These are phyloP conservation scores for Microcebus ravelobensis DNA, from an alignment of 2,113 vertebrate species.

Conservation along the genomic window DNA sequence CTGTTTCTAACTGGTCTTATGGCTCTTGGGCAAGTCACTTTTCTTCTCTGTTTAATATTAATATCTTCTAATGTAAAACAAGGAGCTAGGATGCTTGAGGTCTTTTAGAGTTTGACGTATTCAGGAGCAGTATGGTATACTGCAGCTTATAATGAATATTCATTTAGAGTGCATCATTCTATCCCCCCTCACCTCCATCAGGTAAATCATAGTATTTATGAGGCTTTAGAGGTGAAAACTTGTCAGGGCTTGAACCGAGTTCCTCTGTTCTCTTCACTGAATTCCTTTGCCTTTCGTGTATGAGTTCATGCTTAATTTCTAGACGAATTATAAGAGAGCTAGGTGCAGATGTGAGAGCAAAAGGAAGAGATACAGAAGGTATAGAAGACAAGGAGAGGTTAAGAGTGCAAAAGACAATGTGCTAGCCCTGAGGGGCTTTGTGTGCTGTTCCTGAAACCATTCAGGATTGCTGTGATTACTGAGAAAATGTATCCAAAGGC, in stretches of 20 bases:
- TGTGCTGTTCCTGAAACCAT: not conserved
- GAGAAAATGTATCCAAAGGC: not conserved
- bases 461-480: not conserved
- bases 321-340: not conserved
- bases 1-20: not conserved
- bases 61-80: not conserved
- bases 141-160: not conserved
- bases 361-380: not conserved
- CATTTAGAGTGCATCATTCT: not conserved
- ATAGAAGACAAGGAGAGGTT: not conserved
- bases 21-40: not conserved
- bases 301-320: not conserved
- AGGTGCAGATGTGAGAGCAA: not conserved
- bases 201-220: not conserved
- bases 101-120: not conserved
- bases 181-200: not conserved
- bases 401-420: not conserved
- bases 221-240: not conserved
- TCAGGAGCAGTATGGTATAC: not conserved
- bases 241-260: not conserved
- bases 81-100: not conserved
- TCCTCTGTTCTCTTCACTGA: not conserved
- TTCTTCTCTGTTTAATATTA: slow-evolving; percentile 5
- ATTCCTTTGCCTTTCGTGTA: not conserved
- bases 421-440: not conserved